Base-by-base conservation (phyloP, 2,113 vertebrate species). In the Gobio gobio region DNA sequence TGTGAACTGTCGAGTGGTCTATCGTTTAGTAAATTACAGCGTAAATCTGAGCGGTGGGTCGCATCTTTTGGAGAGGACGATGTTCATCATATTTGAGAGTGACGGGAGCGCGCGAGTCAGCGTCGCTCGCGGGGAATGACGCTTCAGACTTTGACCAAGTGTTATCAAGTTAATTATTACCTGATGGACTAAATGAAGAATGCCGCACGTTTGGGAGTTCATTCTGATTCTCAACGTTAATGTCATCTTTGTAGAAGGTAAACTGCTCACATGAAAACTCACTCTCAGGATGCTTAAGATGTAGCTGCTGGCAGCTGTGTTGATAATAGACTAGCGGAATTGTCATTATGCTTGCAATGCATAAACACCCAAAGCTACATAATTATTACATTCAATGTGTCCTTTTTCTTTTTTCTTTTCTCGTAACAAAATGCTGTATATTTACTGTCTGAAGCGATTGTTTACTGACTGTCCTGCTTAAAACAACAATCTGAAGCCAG, bases 171-270 rank as follows among this genome's bases (percentile, higher is more conserved):
- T 80, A 72, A 86, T 74, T 61, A 86, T 63, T 49, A 85, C 64
- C 84, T 73, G 58, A 88, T 89, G 91, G 91, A 91, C 82, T 93
- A 78, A 93, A 91, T 78, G 90, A 91, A 94, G 92, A 78, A 94
- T 94, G 93, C 90, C 82, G 90, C 89, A 90, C 90, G 87, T 92
- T 85, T 94, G 91, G 92, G 91, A 93, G 88, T 86, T 94, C 84
- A 79, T 86, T 83, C 83, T 90, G 83, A 90, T 94, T 89, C 29
- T 93, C 78, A 92, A 93, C 89, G 83, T 92, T 84, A 91, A 78
- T 77, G 91, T 92, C 92, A 89, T 91, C 88, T 83, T 88, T 78
- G 89, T 90, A 47, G 91, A 93, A 92, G 93, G 93, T 94, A 91
- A 90, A 91, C 66, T 45, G 64, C 10, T 83, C 9, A 29, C 18